A percentile compares a stretch with the other conserved stretches of the same genome.
phyloP scores from a whole-genome alignment of 2,113 vertebrate species.

The Tychaedon coryphoeus region DNA sequence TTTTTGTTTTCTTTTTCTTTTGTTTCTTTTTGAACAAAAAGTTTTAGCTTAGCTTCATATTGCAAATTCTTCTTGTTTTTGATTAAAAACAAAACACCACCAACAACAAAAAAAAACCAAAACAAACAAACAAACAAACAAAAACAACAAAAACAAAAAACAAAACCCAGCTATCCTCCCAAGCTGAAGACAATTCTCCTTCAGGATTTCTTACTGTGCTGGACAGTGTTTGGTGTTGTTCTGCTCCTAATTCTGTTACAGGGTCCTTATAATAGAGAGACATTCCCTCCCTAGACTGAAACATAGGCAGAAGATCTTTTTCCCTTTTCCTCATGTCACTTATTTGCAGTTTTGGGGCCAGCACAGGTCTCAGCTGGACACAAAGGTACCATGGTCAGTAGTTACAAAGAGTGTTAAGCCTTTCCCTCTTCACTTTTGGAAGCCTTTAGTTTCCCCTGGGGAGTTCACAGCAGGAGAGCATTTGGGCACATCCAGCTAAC shows the following conservation, averaged over 20 bases:
- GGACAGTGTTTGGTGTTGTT: neutral
- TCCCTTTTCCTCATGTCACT: neutral
- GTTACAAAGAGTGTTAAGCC: neutral
- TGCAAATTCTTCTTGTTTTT: neutral
- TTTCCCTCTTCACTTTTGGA: neutral
- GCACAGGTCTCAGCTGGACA: neutral
- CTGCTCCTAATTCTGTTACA: neutral
- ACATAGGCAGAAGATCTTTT: accelerated
- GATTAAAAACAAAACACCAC: neutral
- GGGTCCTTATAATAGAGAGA: neutral
- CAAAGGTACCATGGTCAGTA: neutral
- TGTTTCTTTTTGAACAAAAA: neutral
- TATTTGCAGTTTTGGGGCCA: neutral
- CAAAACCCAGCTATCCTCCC: neutral
- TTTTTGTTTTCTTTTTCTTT: neutral
- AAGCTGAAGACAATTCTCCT: neutral
- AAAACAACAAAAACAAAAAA: accelerated
- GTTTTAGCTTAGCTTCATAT: neutral
- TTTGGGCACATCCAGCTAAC: neutral
- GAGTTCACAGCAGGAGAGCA: accelerated
- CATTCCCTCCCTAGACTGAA: accelerated
- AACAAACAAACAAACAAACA: too few species aligned
- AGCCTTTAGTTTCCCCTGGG: neutral
- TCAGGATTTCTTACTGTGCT: neutral
- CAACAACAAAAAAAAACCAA: too few species aligned